Evolutionary conservation across 2,888 invertebrate genomes (phyloP), one percentile per base, ranked within the genome.

Genomic region (Halocaridina rubra): DNA sequence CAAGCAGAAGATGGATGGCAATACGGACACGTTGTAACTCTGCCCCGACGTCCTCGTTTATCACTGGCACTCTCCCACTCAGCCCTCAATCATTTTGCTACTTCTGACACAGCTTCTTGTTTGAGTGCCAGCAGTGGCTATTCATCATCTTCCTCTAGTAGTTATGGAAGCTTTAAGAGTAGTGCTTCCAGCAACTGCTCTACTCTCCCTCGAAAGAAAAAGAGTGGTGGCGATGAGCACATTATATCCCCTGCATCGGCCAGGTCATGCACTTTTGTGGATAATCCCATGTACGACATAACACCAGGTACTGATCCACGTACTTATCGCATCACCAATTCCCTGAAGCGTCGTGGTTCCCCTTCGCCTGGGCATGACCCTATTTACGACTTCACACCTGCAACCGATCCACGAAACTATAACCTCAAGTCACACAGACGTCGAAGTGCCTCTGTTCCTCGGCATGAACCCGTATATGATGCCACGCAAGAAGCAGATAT

Each of bases 91-190:
- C 74, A 57, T 19, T 27, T 80, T 57, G 46, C 80, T 8, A 16
- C 64, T 29, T 74, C 75, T 0, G 85, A 85, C 59, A 80, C 80
- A 2, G 85, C 80, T n/a, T 85, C 85, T 13, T 85, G 85, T 19
- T 59, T 85, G n/a, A 80, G 80, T 71, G 85, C 77, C 22, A 80
- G 80, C 32, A 85, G 85, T 59, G 85, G 85, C 1, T 85, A 85
- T 32, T 85, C 85, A 24, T 85, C 85, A n/a, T 80, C 80, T n/a
- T 75, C 80, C 80, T 80, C 80, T 30, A 85, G 85, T 24, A 85
- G 80, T 53, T 85, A 85, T 57, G 85, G 85, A n/a, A 85, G 85
- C 53, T 85, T 85, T 76, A 85, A 85, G 67, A 85, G 85, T 29
- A 80, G 77, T 67, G 67, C 75, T 19, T 85, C 85, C 27, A 80